Evolutionary conservation across 2,797 vertebrate species (phyloP), one percentile per base, ranked within the genome.

Genomic region (Todus mexicanus): DNA sequence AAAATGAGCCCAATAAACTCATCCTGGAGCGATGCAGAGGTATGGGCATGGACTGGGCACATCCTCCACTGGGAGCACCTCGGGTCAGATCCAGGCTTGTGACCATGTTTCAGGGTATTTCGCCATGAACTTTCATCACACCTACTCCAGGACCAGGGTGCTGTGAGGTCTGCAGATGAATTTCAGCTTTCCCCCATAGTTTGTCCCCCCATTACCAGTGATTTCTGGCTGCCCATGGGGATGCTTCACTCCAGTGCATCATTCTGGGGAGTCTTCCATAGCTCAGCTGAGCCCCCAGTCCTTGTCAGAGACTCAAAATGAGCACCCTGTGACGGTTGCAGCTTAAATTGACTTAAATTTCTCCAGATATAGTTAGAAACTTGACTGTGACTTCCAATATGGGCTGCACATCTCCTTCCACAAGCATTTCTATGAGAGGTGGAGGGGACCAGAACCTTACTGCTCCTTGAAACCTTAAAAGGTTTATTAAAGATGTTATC

Each of bases 101-200:
- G 26, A 22, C 22, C 3, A 0, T 4, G 7, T 65, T 84, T 33
- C 23, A 50, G 42, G 12, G 18, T 57, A 12, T 63, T 85, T 57
- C 31, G 16, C 25, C 5, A 0, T 3, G 33, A n/a, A 6, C 16
- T 5, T 21, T 63, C 57, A 16, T 15, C 4, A 1, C 21, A 54
- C 21, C 7, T 2, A 0, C 69, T 42, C 69, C 0, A 5, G 48
- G n/a, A 17, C 8, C 23, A 66, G 43, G 42, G 13, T 7, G 4
- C 57, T 64, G 33, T 0, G 0, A 73, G 63, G 26, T 37, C 60
- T 70, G 56, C 33, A 53, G 56, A 8, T 42, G 50, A 45, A 71
- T 74, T 91, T 64, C 8, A 7, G 26, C 15, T 60, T 71, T 45
- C 10, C 26, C 56, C 37, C 20, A 5, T 6, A 10, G 18, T 43